These are phyloP conservation scores for Porites lobata DNA, from an alignment of 92 coral and sea anemone genomes.

Conservation along the genomic window DNA sequence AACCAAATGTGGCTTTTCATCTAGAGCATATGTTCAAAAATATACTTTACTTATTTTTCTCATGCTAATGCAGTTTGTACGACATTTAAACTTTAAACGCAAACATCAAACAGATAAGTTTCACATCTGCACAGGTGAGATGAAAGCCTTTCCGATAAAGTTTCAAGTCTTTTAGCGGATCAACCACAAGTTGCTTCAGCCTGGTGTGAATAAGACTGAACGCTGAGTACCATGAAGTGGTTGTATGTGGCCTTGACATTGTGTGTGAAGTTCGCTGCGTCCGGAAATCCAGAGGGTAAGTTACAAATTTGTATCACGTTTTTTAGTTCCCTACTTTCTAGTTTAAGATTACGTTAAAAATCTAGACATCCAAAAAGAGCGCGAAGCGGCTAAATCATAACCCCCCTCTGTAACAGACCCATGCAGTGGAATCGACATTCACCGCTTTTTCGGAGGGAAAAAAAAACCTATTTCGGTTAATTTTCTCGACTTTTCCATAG, in stretches of 20 bases:
- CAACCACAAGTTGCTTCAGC: background rate
- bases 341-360: no score
- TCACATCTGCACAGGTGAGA: conserved; percentile 34
- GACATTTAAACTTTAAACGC: background rate
- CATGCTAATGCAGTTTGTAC: background rate
- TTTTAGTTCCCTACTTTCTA: no score
- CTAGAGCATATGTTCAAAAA: background rate
- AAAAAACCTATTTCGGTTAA: no score
- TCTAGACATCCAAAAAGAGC: no score
- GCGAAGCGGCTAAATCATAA: no score
- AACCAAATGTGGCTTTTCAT: background rate
- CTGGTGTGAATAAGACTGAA: background rate
- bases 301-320: background rate
- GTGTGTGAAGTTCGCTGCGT: conserved; percentile 30
- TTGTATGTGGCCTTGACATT: conserved; percentile 18
- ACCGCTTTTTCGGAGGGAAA: no score
- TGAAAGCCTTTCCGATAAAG: background rate
- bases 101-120: background rate
- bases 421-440: no score
- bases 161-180: background rate
- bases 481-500: no score
- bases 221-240: conserved; percentile 59
- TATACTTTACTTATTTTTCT: background rate
- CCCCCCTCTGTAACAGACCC: no score
- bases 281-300: conserved; percentile 67